Conservation (phyloP, 2,797 vertebrate genomes). For the Chlorospingus semifuscus region DNA sequence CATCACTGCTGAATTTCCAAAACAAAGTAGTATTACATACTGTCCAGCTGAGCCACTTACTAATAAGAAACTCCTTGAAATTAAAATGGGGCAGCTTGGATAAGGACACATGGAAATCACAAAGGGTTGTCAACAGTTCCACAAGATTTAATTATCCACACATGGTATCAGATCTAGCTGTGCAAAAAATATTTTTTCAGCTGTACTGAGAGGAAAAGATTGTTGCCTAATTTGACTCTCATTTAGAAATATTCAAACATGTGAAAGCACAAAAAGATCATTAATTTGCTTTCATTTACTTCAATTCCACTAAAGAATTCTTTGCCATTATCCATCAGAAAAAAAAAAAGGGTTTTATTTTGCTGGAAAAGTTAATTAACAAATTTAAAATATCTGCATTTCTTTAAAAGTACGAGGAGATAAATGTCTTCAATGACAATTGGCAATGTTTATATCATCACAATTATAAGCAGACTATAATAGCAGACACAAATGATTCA, state of each 20-base stretch:
- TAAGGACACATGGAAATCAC: not conserved
- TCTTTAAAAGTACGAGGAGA: not conserved
- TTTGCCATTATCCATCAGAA: not conserved
- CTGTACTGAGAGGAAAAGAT: not conserved
- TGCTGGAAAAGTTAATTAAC: not conserved
- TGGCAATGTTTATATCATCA: not conserved
- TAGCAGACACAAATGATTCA: not conserved
- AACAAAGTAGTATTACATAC: not conserved
- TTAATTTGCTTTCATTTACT: not conserved
- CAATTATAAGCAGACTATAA: not conserved
- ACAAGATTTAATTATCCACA: not conserved
- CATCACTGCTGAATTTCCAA: not conserved
- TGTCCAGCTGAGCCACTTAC: not conserved
- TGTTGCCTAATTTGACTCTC: not conserved
- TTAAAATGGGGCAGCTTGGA: not conserved
- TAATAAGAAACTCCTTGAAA: not conserved
- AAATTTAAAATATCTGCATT: not conserved
- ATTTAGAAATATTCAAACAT: not conserved
- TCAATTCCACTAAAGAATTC: not conserved
- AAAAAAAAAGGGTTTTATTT: not conserved
- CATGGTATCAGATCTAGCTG: not conserved
- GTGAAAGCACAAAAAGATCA: not conserved
- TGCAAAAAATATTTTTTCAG: constrained; percentile 40
- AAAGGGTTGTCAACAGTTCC: not conserved
- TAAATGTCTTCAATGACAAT: not conserved